A percentile compares a stretch with the other conserved stretches of the same genome.
phyloP scores from a whole-genome alignment of 23 tunicate genomes.

The Styela clava region DNA sequence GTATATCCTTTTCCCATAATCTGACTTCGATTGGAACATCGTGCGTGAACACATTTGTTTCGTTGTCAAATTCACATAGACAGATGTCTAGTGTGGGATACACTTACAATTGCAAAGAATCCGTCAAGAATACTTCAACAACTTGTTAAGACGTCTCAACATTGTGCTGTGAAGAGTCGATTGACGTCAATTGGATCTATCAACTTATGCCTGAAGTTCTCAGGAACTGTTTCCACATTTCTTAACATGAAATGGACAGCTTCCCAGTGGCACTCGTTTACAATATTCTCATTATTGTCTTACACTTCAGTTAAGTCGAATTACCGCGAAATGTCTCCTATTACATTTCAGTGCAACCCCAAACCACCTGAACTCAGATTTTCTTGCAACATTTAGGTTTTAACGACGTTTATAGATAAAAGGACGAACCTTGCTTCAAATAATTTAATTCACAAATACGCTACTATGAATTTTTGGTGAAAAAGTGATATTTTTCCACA shows the following conservation, averaged over 20 bases:
- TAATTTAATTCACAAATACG: too few relatives aligned
- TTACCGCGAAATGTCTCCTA: background rate
- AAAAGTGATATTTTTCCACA: too few relatives aligned
- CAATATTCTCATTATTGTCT: background rate
- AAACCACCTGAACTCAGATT: background rate
- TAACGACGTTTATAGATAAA: too few relatives aligned
- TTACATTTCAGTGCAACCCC: background rate
- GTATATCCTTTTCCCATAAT: too few relatives aligned
- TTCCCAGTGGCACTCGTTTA: background rate
- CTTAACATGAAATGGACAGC: background rate
- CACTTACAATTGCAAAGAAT: background rate
- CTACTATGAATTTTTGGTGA: too few relatives aligned
- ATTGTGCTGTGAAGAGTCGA: constrained; percentile 9
- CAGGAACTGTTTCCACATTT: background rate
- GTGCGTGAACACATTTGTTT: too few relatives aligned
- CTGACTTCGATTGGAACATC: too few relatives aligned
- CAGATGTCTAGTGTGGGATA: background rate
- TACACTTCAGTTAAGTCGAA: background rate
- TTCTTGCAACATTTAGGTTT: background rate
- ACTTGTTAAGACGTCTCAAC: background rate
- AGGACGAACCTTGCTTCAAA: too few relatives aligned
- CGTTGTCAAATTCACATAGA: too few relatives aligned
- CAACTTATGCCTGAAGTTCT: background rate
- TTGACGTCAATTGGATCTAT: constrained; percentile 6
- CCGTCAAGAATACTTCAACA: background rate